Conservation (phyloP, 2,113 vertebrate genomes). For the Mirza zaza region DNA sequence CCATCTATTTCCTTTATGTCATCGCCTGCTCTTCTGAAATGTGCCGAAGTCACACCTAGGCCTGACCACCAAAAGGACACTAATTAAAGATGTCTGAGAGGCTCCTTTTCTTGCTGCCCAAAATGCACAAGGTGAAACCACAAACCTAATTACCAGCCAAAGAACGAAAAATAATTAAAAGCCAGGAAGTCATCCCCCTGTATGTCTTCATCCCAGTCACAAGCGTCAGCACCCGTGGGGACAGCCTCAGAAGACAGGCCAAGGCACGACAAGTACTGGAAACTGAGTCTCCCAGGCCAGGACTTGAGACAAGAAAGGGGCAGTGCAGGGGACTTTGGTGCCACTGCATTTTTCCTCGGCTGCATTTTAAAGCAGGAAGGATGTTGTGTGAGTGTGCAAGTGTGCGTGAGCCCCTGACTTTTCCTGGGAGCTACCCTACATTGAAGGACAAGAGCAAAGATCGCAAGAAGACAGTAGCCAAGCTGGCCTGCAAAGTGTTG, state of each 20-base stretch:
- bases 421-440: not conserved
- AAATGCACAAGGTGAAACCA: not conserved
- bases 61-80: not conserved
- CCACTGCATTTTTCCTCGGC: not conserved
- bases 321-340: not conserved
- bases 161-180: slow-evolving; percentile 23
- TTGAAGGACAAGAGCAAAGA: not conserved
- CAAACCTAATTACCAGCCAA: not conserved
- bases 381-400: not conserved
- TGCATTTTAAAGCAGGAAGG: not conserved
- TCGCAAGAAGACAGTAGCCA: not conserved
- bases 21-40: not conserved
- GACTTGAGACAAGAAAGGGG: not conserved
- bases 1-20: not conserved
- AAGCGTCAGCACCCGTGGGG: not conserved
- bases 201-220: not conserved
- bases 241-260: not conserved
- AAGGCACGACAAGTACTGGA: not conserved
- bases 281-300: not conserved
- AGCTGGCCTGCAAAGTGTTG: not conserved
- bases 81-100: not conserved
- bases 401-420: not conserved
- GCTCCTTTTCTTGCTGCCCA: not conserved
- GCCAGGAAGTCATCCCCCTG: not conserved
- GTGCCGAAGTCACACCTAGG: not conserved